Base-by-base conservation (phyloP, 2,797 vertebrate species). In the Austrolebias charrua region DNA sequence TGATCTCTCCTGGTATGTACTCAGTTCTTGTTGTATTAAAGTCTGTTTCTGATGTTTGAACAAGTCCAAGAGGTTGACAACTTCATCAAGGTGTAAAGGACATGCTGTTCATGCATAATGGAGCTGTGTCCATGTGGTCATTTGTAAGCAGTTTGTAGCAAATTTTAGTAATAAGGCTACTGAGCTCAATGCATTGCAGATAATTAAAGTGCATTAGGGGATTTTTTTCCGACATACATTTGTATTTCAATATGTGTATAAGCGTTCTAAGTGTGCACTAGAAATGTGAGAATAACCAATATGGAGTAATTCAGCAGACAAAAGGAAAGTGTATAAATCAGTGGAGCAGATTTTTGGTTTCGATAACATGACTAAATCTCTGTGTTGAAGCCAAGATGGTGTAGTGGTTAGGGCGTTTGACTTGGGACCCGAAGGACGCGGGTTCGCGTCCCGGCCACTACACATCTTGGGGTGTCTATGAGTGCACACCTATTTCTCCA, bases 1-100 rank as follows among this genome's bases (percentile, higher is more conserved):
- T 81, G 66, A 76, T 83, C 52, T 66, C 50, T 49, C 14, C 40
- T 20, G 3, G 48, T 6, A 13, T 50, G 24, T 19, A 49, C 58
- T 66, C 50, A 19, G 67, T 59, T 57, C 63, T 55, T 55, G 64
- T 57, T 35, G 12, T 48, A 47, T 69, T 66, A 71, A 65, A 69
- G 60, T 60, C 28, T 42, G 52, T 16, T 60, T 61, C 71, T 64
- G 47, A 55, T 56, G 48, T 19, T 3, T 49, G 16, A 11, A 63
- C 66, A 15, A 65, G 60, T 71, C 28, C 14, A 11, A 12, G 38
- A 47, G 40, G 47, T 60, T 35, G 51, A 66, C 51, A 50, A 66
- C 24, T 69, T 55, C 2, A 66, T 81, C 45, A 69, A 75, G 62
- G 60, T 38, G 14, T 40, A 48, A 55, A 20, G 31, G 24, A 13